Conservation (phyloP, 1,140 invertebrate genomes). For the Ridgeia piscesae region DNA sequence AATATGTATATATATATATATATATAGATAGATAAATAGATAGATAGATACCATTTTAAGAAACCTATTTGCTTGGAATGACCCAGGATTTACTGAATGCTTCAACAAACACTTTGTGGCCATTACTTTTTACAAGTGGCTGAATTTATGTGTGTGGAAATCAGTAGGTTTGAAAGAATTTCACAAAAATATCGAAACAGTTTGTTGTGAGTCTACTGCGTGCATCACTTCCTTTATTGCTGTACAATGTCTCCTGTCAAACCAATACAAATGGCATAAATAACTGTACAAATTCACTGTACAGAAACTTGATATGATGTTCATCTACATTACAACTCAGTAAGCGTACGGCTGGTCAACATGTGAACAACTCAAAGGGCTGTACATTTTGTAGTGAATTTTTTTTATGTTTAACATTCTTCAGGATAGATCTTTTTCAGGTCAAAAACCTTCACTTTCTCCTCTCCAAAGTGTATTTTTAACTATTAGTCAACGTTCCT, state of each 20-base stretch:
- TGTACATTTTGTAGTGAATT: background rate
- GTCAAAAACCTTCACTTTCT: too few species aligned
- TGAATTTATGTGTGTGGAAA: background rate
- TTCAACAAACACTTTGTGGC: background rate
- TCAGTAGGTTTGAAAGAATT: background rate
- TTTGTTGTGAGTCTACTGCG: background rate
- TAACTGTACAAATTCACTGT: background rate
- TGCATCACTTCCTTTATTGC: background rate
- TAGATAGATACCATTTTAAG: too few species aligned
- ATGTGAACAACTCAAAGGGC: background rate
- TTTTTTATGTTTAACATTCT: too few species aligned
- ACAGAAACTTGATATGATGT: background rate
- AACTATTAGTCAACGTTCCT: too few species aligned
- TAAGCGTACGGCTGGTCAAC: background rate
- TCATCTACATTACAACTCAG: background rate
- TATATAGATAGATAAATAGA: too few species aligned
- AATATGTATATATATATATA: too few species aligned
- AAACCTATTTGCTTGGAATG: too few species aligned
- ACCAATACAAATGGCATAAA: background rate
- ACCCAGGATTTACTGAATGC: too few species aligned
- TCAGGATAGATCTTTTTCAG: too few species aligned
- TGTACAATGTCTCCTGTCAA: background rate
- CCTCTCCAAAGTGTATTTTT: too few species aligned
- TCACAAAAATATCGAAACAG: background rate
- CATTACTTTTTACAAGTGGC: background rate